phyloP scores from a whole-genome alignment of 2,113 vertebrate genomes.

The Orthonyx spaldingii region DNA sequence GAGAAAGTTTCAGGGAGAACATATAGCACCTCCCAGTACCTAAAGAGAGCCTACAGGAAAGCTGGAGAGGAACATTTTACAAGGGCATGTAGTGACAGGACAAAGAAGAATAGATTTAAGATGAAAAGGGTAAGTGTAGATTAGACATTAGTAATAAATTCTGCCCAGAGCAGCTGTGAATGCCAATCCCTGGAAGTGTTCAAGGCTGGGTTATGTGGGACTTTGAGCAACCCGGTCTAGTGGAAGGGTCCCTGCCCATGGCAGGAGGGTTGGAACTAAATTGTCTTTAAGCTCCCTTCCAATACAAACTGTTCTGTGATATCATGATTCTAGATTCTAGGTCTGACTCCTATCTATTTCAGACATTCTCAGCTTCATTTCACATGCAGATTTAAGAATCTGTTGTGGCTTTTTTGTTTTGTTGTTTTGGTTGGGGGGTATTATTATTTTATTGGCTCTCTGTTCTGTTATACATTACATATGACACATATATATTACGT shows the following conservation, averaged over 20 bases:
- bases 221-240: neutral
- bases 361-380: neutral
- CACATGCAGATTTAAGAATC: neutral
- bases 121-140: neutral
- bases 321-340: neutral
- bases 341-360: neutral
- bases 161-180: neutral
- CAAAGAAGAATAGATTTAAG: neutral
- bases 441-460: neutral
- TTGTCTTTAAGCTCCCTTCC: neutral
- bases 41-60: neutral
- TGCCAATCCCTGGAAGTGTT: neutral
- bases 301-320: neutral
- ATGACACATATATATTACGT: neutral
- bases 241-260: neutral
- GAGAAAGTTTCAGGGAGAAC: neutral
- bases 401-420: neutral
- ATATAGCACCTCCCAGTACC: neutral
- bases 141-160: neutral
- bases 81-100: too few relatives aligned
- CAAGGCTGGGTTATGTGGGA: neutral
- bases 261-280: neutral
- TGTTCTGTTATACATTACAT: neutral
- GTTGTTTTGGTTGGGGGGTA: fast-evolving
- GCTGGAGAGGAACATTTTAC: neutral